Base-by-base conservation (phyloP, 2,113 vertebrate species). In the Globicephala melas region DNA sequence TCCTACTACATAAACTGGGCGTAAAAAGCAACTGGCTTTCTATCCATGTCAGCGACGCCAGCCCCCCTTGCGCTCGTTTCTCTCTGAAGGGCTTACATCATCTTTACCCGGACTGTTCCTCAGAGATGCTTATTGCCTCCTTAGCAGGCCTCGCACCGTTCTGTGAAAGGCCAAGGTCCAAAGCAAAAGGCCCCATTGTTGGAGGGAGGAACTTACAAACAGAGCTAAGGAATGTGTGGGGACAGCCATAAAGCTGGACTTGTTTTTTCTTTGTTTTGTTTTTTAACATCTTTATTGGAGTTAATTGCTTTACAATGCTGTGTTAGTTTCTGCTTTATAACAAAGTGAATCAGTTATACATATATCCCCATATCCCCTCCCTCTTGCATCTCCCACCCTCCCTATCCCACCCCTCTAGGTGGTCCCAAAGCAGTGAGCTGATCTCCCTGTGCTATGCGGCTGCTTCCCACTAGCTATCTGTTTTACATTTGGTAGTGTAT, bases 151-250 rank as follows among this genome's bases (percentile, higher is more conserved):
- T 31, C n/a, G 17, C 36, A 79, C 63, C 58, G 4, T 91, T 95
- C 36, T 89, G 84, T 80, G 76, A 97, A 98, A 98, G 96, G 97
- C 96, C 97, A 95, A 96, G 77, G 36, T 93, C 53, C 93, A 77
- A 67, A 97, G 94, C 95, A 95, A 92, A 96, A 91, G 62, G 65
- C 33, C 65, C 63, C 31, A 0, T 20, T 77, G 91, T 41, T 47
- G 80, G 93, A 83, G 60, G 60, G 97, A 92, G 84, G 83, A 82
- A 96, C 96, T 79, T 6, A 81, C 60, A 90, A 65, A 85, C 28
- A 81, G 74, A 63, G 60, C 95, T 83, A 58, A 91, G 83, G 83
- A 82, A 96, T 96, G 55, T 85, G 55, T 23, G 91, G 91, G 80
- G 68, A 50, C 67, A 15, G 15, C 74, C 60, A 79, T 90, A 77